These are phyloP conservation scores for Prinia subflava DNA, from an alignment of 2,113 vertebrate genomes.

Conservation along the genomic window DNA sequence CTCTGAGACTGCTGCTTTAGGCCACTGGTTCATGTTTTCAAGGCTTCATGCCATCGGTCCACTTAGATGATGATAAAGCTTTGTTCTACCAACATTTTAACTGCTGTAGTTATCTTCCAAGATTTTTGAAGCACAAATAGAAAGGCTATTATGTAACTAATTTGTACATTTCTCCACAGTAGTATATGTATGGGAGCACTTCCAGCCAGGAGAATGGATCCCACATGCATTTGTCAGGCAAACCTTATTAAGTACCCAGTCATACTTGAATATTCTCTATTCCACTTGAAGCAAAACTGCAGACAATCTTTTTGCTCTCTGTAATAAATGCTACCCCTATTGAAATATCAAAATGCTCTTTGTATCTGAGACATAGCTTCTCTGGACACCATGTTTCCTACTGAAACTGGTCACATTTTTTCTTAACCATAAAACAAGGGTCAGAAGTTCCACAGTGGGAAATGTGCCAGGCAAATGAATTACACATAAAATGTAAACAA, in stretches of 20 bases:
- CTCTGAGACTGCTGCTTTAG: not conserved
- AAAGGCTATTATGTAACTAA: not conserved
- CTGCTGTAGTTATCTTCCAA: not conserved
- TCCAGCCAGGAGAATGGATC: not conserved
- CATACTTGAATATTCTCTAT: not conserved
- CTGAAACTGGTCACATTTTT: not conserved
- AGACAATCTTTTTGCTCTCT: not conserved
- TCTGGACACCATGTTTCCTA: not conserved
- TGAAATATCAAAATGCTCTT: not conserved
- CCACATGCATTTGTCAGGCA: not conserved
- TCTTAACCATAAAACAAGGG: not conserved
- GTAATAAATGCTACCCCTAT: not conserved
- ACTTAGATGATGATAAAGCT: not conserved
- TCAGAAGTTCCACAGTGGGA: not conserved
- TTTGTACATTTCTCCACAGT: not conserved
- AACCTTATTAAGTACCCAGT: not conserved
- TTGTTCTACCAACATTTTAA: slow-evolving; percentile 7
- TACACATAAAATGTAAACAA: not conserved
- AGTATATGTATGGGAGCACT: not conserved
- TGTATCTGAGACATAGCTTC: not conserved
- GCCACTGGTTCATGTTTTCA: not conserved
- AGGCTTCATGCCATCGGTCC: not conserved
- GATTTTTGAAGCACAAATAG: not conserved
- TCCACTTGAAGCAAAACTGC: slow-evolving; percentile 19
- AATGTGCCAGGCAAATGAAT: not conserved